Conservation (phyloP, 2,113 vertebrate species). For the Corydoras sp. region DNA sequence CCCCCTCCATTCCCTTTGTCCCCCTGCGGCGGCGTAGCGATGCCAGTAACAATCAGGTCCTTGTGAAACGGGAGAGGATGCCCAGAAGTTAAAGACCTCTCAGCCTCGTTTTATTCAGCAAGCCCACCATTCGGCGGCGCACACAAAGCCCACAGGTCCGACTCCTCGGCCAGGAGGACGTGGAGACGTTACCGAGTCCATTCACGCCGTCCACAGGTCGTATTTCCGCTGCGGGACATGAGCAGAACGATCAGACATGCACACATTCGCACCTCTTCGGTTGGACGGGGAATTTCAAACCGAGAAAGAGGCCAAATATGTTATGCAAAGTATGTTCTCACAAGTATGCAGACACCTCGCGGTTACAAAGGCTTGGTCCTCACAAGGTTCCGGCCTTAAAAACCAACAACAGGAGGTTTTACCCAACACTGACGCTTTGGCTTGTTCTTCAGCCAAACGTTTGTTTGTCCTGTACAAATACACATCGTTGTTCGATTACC, state of each 20-base stretch:
- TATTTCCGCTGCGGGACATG: slow-evolving; percentile 36
- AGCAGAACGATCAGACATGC: neutral
- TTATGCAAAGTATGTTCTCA: too few relatives aligned
- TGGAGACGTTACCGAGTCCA: slow-evolving; percentile 4
- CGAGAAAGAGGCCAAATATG: too few relatives aligned
- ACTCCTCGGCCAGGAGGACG: slow-evolving; percentile 8
- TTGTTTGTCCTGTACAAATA: too few relatives aligned
- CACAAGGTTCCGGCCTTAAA: too few relatives aligned
- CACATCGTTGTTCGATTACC: too few relatives aligned
- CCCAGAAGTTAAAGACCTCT: slow-evolving; percentile 63
- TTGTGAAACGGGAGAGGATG: slow-evolving; percentile 64
- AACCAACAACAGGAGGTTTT: too few relatives aligned
- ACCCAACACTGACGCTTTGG: too few relatives aligned
- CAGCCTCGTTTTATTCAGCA: slow-evolving; percentile 58
- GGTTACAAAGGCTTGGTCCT: too few relatives aligned
- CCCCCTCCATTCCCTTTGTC: slow-evolving; percentile 38
- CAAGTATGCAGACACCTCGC: too few relatives aligned
- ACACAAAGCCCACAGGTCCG: slow-evolving; percentile 27
- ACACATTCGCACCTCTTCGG: too few relatives aligned
- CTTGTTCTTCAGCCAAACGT: too few relatives aligned
- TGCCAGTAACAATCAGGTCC: slow-evolving; percentile 54
- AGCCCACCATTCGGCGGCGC: slow-evolving; percentile 24
- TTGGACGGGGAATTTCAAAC: too few relatives aligned
- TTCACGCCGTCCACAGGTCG: slow-evolving; percentile 21
- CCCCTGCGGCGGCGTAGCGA: slow-evolving; percentile 48